phyloP scores from a whole-genome alignment of 2,888 invertebrate species.

The Nomada flava region DNA sequence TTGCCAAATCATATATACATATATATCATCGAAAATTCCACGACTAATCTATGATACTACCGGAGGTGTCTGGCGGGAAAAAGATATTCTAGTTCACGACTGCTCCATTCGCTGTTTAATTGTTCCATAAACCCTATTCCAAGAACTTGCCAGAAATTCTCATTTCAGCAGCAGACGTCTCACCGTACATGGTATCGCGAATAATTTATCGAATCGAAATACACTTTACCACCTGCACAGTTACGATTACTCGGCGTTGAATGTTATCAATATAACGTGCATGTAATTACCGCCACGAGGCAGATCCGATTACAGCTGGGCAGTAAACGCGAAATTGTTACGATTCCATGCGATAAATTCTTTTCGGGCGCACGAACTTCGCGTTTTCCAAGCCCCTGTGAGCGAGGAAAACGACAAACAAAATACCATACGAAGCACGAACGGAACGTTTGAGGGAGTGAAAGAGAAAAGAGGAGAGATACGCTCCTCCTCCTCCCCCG shows the following conservation, averaged over 20 bases:
- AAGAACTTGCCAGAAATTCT: too few relatives aligned
- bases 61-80: too few relatives aligned
- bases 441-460: neutral
- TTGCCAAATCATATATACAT: neutral
- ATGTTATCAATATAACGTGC: neutral
- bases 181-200: too few relatives aligned
- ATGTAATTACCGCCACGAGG: neutral
- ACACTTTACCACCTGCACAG: neutral
- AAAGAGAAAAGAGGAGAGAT: neutral
- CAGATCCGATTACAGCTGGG: conserved; percentile 19
- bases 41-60: too few relatives aligned
- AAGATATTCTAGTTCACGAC: neutral
- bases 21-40: neutral
- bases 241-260: neutral
- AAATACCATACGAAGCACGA: neutral
- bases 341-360: neutral
- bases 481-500: too few relatives aligned
- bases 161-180: too few relatives aligned
- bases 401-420: too few relatives aligned
- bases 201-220: too few relatives aligned
- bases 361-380: neutral
- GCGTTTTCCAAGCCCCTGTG: too few relatives aligned
- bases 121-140: too few relatives aligned
- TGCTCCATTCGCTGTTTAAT: neutral
- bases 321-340: conserved; percentile 11